Evolutionary conservation across 2,888 invertebrate genomes (phyloP), one percentile per base, ranked within the genome.

Genomic region (Tetragonula carbonaria): DNA sequence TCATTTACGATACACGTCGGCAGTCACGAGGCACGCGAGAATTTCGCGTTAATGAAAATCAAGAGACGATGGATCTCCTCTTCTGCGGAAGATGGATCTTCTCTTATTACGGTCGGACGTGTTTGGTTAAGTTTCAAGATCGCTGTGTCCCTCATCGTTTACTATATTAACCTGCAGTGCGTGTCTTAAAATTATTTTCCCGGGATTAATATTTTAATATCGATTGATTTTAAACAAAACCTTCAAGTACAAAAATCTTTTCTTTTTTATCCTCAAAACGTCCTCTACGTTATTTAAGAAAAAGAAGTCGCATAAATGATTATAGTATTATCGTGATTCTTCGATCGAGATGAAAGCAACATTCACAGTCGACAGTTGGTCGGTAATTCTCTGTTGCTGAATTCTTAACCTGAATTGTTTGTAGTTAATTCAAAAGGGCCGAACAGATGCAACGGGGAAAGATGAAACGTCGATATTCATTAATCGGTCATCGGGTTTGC

Each of bases 391-490:
- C 8, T 16, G 62, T 63, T 28, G 16, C 50, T 33, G 33, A 63
- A 51, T 51, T 33, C 33, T 66, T 55, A 38, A 66, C 14, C 6
- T 21, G 50, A 28, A 28, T 14, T 59, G 16, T 50, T 67, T 21
- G 5, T 50, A 67, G 33, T 75, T 62, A 76, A 50, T 28, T 68
- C 45, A 59, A 28, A 33, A 28, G 5, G 65, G 21, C 28, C 45
- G 13, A 21, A 16, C 8, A n/a, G 23, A 59, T 51, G 16, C 38
- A 28, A 28, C 28, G 14, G 14, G 28, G 6, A 0, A 28, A n/a
- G 16, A 18, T 33, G 23, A 23, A 53, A 18, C 3, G 51, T 51
- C 57, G 79, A 62, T 79, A 55, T 67, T 79, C 67, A 70, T 75
- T 59, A 14, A 55, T 55, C 68, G 45, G 21, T 51, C 23, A 68